Conservation (phyloP, 2,888 invertebrate species). For the Pachycephus smyrnensis region DNA sequence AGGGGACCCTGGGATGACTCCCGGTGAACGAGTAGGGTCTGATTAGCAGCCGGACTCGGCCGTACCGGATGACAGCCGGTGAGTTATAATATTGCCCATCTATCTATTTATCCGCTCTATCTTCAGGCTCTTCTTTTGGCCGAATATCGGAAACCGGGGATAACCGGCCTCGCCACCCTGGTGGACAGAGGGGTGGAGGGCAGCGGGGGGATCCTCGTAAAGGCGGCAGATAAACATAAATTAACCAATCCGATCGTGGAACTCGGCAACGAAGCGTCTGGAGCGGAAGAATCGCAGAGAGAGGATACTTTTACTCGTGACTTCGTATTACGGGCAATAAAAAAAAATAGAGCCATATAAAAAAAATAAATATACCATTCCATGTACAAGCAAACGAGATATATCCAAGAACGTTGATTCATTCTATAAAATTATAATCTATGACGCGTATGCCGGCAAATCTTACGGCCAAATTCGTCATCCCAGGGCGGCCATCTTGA, state of each 20-base stretch:
- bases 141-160: conserved; percentile 44
- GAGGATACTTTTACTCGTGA: background rate
- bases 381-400: background rate
- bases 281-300: background rate
- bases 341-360: too few relatives aligned
- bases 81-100: conserved; percentile 68
- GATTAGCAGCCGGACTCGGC: conserved; percentile 68
- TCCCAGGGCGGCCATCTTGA: background rate
- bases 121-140: conserved; percentile 33
- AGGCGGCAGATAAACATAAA: conserved; percentile 50
- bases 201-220: conserved; percentile 27
- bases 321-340: background rate
- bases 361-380: background rate
- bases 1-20: conserved; percentile 51
- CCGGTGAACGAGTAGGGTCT: conserved; percentile 63
- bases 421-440: background rate
- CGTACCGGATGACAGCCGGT: conserved; percentile 67
- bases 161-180: conserved; percentile 12
- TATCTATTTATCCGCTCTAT: conserved; percentile 67
- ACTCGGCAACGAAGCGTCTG: background rate
- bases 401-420: background rate
- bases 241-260: conserved; percentile 30
- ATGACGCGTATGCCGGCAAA: background rate
- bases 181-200: background rate
- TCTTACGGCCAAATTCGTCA: background rate